These are phyloP conservation scores for Lutjanus erythropterus DNA, from an alignment of 2,113 vertebrate species.

Conservation along the genomic window DNA sequence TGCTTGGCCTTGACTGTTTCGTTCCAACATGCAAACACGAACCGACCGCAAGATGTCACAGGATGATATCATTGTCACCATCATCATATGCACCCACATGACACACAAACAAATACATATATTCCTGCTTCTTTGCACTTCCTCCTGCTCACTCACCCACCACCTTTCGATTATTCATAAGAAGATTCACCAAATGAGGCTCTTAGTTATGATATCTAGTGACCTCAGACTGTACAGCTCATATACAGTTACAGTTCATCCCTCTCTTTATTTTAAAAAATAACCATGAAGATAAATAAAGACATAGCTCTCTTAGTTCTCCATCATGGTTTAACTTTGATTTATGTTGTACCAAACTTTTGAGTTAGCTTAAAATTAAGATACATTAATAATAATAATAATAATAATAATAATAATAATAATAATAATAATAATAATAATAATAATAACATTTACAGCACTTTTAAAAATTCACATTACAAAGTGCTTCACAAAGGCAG, in stretches of 20 bases:
- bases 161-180: constrained; percentile 51
- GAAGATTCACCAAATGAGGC: neutral
- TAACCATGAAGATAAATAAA: neutral
- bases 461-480: too few relatives aligned
- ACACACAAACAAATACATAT: constrained; percentile 13
- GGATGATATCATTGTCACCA: constrained; percentile 55
- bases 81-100: constrained; percentile 46
- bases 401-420: too few relatives aligned
- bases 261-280: neutral
- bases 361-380: too few relatives aligned
- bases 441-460: too few relatives aligned
- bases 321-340: too few relatives aligned
- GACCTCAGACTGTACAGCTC: constrained; percentile 10
- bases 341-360: too few relatives aligned
- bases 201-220: constrained; percentile 21
- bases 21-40: constrained; percentile 59
- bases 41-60: constrained; percentile 52
- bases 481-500: too few relatives aligned
- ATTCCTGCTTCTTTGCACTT: constrained; percentile 10
- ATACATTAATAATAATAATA: too few relatives aligned
- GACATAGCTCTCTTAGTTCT: neutral
- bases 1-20: constrained; percentile 10
- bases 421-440: too few relatives aligned
- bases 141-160: constrained; percentile 39
- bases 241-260: neutral